Conservation (phyloP, 1,140 invertebrate genomes). For the Micrasema minimum region DNA sequence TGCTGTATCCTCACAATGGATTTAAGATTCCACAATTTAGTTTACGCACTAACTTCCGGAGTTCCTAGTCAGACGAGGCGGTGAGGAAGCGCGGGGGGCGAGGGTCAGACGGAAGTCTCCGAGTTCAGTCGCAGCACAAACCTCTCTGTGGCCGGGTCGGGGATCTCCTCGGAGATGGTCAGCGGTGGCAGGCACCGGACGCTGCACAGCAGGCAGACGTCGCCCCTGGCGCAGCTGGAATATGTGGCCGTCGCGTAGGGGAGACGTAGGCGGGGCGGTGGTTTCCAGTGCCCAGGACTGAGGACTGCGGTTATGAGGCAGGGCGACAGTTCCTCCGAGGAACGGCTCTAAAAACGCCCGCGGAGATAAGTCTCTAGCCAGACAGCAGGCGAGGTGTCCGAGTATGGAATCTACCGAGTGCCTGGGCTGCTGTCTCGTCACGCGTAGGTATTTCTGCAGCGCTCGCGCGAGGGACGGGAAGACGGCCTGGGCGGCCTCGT, state of each 20-base stretch:
- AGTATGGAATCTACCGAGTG: conserved; percentile 93
- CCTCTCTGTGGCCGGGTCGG: conserved; percentile 95
- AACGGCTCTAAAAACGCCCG: conserved; percentile 93
- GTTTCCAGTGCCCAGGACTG: conserved; percentile 95
- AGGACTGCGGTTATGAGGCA: conserved; percentile 78
- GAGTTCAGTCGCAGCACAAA: conserved; percentile 95
- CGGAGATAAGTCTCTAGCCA: conserved; percentile 93
- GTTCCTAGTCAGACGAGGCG: conserved; percentile 46
- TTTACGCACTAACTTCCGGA: neutral
- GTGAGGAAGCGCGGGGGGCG: conserved; percentile 35
- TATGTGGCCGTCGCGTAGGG: conserved; percentile 81
- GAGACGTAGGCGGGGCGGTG: conserved; percentile 87
- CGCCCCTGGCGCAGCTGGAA: conserved; percentile 95
- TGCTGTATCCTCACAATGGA: too few species aligned
- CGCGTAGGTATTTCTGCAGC: conserved; percentile 94
- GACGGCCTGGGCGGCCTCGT: conserved; percentile 96
- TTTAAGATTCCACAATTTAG: neutral
- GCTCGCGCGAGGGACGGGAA: conserved; percentile 96
- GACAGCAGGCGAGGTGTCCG: conserved; percentile 86
- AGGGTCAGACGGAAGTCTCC: conserved; percentile 92
- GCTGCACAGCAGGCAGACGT: conserved; percentile 90
- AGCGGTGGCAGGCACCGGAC: conserved; percentile 90
- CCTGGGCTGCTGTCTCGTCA: conserved; percentile 93
- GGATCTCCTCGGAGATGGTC: conserved; percentile 93
- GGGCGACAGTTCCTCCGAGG: conserved; percentile 79